Base-by-base conservation (phyloP, 2,888 invertebrate genomes). In the Eucera pruinosa region DNA sequence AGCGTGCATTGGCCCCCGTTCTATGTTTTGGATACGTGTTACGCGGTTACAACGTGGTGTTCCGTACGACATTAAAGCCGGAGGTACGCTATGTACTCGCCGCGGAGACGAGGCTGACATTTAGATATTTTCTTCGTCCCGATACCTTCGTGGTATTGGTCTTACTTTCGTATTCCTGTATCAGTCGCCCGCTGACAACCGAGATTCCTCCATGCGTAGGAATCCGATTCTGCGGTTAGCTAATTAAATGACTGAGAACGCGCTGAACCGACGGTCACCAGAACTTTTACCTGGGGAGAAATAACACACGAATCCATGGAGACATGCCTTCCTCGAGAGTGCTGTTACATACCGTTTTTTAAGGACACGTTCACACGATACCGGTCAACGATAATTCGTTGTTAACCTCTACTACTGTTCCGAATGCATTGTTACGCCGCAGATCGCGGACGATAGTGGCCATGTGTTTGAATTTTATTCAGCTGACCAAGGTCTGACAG, bases 61-160 rank as follows among this genome's bases (percentile, higher is more conserved):
- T 66, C 45, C 50, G 57, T 55, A 50, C 68, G 71, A 78, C 36
- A 73, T 80, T 65, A 55, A 52, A 67, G 62, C 45, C 75, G 78
- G 75, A 83, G 82, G 80, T 82, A 82, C 85, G 85, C 81, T 84
- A 79, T 82, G 80, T 71, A 66, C 75, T 86, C 78, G 68, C 71
- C 61, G 78, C 79, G 78, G 75, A 80, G 71, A 77, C 76, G 77
- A 80, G 86, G 86, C 75, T 88, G 88, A 88, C 86, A 86, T 84
- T 88, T 84, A 64, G 75, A 78, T 80, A 87, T 82, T 82, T 72
- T 81, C 78, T 66, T 76, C 52, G 68, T 78, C 58, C 47, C 70
- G 76, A 75, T 68, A 74, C 69, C 61, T 65, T 23, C 47, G 60
- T 61, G 77, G 67, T 70, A 71, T 74, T 47, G 73, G 78, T 57